Evolutionary conservation across 1,140 invertebrate species (phyloP).

Genomic region (Cydia strobilella): DNA sequence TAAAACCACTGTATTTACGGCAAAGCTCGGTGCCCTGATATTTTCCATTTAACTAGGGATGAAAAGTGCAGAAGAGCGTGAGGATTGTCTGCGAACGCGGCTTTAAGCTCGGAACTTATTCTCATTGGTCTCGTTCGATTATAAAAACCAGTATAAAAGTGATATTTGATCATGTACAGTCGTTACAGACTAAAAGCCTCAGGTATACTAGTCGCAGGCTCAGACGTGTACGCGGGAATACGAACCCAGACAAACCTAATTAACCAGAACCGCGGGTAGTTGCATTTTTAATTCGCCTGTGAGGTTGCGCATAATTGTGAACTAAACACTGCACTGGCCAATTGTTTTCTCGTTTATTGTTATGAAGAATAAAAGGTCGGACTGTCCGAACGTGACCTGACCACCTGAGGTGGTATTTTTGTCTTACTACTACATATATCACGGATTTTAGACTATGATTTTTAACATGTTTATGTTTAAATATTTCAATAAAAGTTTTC

Average conservation of each 20-base stretch:
- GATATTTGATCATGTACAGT: not conserved
- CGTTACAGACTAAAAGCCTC: not conserved
- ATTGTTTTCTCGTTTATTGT: not conserved
- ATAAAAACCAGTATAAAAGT: not conserved
- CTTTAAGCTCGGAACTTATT: not conserved
- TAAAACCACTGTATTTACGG: not conserved
- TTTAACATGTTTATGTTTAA: too few species aligned
- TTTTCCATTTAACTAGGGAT: constrained; percentile 5
- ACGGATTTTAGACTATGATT: too few species aligned
- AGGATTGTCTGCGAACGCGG: constrained; percentile 1
- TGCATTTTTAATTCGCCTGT: constrained; percentile 24
- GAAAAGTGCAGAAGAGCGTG: constrained; percentile 6
- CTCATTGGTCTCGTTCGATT: not conserved
- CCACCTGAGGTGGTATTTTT: too few species aligned
- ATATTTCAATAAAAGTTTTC: too few species aligned
- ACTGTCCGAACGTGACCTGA: too few species aligned
- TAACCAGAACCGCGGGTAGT: constrained; percentile 6
- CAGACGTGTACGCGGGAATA: not conserved
- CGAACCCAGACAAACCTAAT: constrained; percentile 7
- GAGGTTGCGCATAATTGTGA: constrained; percentile 1
- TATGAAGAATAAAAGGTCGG: too few species aligned
- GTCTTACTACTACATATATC: too few species aligned
- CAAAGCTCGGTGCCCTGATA: not conserved
- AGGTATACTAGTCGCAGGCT: not conserved
- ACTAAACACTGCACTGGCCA: not conserved